phyloP scores from a whole-genome alignment of 2,113 vertebrate genomes.

The Phasianus colchicus region DNA sequence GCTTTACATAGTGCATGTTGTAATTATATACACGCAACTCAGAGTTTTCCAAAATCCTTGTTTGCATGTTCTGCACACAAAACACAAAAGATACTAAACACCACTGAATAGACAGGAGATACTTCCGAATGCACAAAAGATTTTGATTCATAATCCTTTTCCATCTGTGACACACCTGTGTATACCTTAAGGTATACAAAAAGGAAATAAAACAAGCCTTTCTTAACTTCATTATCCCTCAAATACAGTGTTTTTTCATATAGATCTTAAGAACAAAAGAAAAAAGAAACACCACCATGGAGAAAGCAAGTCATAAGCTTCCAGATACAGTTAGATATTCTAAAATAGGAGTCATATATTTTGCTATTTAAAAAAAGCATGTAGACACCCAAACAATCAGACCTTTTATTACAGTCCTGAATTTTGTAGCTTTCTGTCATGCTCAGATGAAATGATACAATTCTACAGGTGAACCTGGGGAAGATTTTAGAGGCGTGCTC shows the following conservation, averaged over 20 bases:
- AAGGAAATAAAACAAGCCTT: not conserved
- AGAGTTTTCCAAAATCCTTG: not conserved
- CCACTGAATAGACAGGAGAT: not conserved
- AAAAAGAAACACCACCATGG: fast-evolving
- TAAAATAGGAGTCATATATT: constrained; percentile 5
- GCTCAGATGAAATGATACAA: not conserved
- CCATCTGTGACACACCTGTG: not conserved
- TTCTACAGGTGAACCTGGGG: not conserved
- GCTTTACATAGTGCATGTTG: not conserved
- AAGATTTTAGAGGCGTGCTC: not conserved
- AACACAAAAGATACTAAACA: not conserved
- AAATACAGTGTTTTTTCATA: not conserved
- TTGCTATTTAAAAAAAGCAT: not conserved
- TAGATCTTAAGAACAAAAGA: not conserved
- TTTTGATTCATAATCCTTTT: not conserved
- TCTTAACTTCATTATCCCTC: not conserved
- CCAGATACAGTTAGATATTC: not conserved
- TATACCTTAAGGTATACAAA: not conserved
- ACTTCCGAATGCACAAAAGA: not conserved
- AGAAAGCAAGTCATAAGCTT: constrained; percentile 6
- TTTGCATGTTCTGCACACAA: not conserved
- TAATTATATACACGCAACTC: not conserved
- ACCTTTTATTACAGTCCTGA: not conserved
- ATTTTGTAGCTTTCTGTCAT: not conserved
- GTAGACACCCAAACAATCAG: not conserved